Percentiles rank a stretch among this genome's conserved stretches.
Evolutionary conservation across 2,113 vertebrate species (phyloP).

Genomic region (Myocastor coypus): DNA sequence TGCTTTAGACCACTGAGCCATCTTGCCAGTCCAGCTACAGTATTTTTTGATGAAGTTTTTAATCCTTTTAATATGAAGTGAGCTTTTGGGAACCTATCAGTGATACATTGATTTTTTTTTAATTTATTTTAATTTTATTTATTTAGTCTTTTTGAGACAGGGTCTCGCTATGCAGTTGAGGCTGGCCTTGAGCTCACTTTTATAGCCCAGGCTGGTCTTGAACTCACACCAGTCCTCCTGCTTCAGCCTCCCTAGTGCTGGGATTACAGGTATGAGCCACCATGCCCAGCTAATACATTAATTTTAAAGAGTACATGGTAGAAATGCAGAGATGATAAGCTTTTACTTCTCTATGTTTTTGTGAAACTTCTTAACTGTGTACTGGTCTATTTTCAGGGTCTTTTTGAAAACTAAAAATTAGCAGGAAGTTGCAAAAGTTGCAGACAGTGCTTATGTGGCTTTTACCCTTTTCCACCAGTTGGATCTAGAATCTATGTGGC

Average conservation of each 20-base stretch:
- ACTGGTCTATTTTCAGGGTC: not conserved
- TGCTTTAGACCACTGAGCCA: too few relatives aligned
- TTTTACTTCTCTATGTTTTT: conserved; percentile 38
- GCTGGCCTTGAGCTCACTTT: too few relatives aligned
- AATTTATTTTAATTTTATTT: too few relatives aligned
- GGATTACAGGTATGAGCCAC: too few relatives aligned
- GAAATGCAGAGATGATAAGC: not conserved
- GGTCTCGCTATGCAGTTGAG: too few relatives aligned
- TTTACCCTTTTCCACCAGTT: not conserved
- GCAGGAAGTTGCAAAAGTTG: not conserved
- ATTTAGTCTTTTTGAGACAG: too few relatives aligned
- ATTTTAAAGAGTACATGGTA: conserved; percentile 13
- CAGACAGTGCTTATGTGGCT: not conserved
- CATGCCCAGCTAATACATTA: too few relatives aligned
- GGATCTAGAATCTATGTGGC: conserved; percentile 20
- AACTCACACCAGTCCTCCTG: too few relatives aligned
- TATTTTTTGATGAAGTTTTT: conserved; percentile 34
- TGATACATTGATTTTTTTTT: too few relatives aligned
- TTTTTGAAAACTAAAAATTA: not conserved
- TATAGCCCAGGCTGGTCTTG: too few relatives aligned
- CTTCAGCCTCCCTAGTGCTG: too few relatives aligned
- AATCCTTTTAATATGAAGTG: not conserved
- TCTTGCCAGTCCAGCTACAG: not conserved
- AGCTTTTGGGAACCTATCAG: not conserved
- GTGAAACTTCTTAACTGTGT: not conserved